phyloP scores from a whole-genome alignment of 1,140 invertebrate species.

The Planococcus citri region DNA sequence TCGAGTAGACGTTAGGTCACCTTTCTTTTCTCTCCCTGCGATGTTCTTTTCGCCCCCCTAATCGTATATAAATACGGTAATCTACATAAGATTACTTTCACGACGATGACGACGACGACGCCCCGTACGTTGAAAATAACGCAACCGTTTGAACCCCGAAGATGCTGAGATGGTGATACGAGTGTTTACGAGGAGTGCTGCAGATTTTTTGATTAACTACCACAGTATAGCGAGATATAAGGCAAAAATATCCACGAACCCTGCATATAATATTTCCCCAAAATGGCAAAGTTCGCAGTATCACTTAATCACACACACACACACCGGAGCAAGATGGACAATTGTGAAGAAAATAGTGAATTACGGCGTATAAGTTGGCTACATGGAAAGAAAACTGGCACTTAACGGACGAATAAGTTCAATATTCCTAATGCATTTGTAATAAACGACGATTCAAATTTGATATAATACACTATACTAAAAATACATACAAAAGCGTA shows the following conservation, averaged over 20 bases:
- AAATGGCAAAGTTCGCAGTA: neutral
- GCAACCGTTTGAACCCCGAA: too few relatives aligned
- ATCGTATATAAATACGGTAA: too few relatives aligned
- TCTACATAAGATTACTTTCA: neutral
- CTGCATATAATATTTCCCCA: too few relatives aligned
- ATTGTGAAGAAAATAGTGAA: neutral
- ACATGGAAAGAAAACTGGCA: neutral
- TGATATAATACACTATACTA: neutral
- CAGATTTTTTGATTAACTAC: too few relatives aligned
- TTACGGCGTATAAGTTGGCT: too few relatives aligned
- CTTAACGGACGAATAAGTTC: neutral
- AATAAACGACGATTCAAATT: neutral
- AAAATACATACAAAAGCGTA: too few relatives aligned
- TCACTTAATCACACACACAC: neutral
- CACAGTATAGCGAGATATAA: too few relatives aligned
- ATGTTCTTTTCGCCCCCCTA: too few relatives aligned
- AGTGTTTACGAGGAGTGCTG: too few relatives aligned
- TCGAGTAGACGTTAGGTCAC: neutral
- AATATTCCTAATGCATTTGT: slow-evolving; percentile 8
- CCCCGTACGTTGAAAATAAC: neutral
- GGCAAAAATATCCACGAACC: too few relatives aligned
- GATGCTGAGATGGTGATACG: too few relatives aligned
- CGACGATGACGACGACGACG: neutral
- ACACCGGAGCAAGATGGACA: neutral
- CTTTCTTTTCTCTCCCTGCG: too few relatives aligned